Base-by-base conservation (phyloP, 53 echinoderm and acorn worm species). In the Holothuria leucospilota region DNA sequence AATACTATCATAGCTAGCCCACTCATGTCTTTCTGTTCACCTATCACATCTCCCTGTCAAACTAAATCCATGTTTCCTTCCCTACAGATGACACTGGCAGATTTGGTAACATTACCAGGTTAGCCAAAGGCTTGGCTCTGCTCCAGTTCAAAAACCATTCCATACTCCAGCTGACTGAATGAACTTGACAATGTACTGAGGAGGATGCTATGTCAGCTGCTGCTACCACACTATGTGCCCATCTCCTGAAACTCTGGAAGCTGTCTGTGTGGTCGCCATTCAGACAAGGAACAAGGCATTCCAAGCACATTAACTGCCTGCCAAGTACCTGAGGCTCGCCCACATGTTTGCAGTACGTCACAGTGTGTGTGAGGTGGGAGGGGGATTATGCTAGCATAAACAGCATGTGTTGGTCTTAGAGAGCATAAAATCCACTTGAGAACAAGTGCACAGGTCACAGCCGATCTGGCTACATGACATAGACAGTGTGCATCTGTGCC, bases 251-350 rank as follows among this genome's bases (percentile, higher is more conserved):
- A 75, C 21, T 49, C 75, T 49, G 51, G 21, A 49, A 51, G 26
- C 75, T 75, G 75, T 49, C 75, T 75, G 75, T 75, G 75, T 75
- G 75, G 75, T 75, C 75, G 75, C 28, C 75, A 51, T 75, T 75
- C 75, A 75, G 56, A 52, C 26, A 42, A 51, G 51, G 75, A 46
- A 75, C 75, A 75, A 75, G 75, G 75, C 75, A 75, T 75, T 75
- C 75, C 75, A 75, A 49, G 51, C 75, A 75, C 75, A 75, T 75
- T 75, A 75, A 75, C 75, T 75, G 51, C 51, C 75, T 51, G 53
- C 51, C 49, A 75, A 12, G 15, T 49, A 75, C 24, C 29, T 13
- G 52, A 41, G 18, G 70, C 70, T 71, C 75, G 51, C 75, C 75
- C 75, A 75, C 75, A 74, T 74, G 75, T 75, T 75, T 51, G 51